These are phyloP conservation scores for Pluvianellus socialis DNA, from an alignment of 2,113 vertebrate species.

Conservation along the genomic window DNA sequence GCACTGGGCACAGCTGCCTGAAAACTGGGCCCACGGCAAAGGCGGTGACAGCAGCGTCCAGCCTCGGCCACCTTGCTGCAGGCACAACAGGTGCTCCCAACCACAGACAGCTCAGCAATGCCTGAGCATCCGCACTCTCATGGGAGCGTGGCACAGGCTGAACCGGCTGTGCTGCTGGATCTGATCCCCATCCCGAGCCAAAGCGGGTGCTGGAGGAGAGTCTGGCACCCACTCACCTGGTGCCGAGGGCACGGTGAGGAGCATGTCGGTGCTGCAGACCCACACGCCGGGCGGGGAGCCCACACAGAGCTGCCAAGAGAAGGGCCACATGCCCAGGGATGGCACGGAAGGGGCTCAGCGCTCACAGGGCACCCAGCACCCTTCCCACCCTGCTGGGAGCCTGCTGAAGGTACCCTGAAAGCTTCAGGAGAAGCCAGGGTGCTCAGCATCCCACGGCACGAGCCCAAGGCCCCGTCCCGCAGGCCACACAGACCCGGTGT, in stretches of 20 bases:
- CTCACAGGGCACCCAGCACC: not conserved
- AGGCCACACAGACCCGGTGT: slow-evolving; percentile 71
- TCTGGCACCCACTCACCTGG: slow-evolving; percentile 73
- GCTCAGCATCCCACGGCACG: fast-evolving
- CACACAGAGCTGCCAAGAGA: slow-evolving; percentile 80
- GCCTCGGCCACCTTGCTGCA: fast-evolving
- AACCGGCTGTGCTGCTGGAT: not conserved
- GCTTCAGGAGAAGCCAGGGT: not conserved
- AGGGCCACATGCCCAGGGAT: not conserved
- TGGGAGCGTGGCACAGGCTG: fast-evolving
- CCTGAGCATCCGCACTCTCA: not conserved
- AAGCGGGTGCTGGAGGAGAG: not conserved
- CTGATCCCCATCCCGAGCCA: fast-evolving
- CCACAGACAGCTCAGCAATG: fast-evolving
- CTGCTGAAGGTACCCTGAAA: not conserved
- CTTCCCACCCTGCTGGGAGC: not conserved
- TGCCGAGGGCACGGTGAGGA: slow-evolving; percentile 78
- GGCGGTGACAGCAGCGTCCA: fast-evolving
- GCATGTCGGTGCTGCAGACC: slow-evolving; percentile 95
- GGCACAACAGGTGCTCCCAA: fast-evolving
- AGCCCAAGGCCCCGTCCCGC: not conserved
- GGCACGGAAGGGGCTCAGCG: not conserved
- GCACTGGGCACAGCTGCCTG: not conserved
- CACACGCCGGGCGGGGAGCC: slow-evolving; percentile 91
- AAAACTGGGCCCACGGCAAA: fast-evolving